Evolutionary conservation across 2,113 vertebrate genomes (phyloP).

Genomic region (Pavo muticus): DNA sequence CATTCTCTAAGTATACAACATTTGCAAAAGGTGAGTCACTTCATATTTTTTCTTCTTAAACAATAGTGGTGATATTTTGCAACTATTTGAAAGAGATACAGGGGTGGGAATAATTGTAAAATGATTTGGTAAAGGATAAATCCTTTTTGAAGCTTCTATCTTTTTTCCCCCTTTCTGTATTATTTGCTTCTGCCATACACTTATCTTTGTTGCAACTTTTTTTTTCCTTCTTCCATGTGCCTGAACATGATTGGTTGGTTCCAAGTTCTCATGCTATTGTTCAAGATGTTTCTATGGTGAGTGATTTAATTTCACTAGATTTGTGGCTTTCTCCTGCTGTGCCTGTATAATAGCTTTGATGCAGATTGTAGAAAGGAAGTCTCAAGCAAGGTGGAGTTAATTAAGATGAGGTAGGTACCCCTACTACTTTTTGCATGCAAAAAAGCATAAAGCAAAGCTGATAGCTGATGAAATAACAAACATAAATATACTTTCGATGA

Average conservation of each 20-base stretch:
- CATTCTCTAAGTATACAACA: neutral
- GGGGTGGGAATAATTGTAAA: neutral
- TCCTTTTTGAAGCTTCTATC: neutral
- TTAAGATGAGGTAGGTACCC: constrained; percentile 58
- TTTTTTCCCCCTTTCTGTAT: neutral
- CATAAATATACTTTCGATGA: constrained; percentile 58
- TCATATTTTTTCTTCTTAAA: neutral
- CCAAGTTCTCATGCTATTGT: constrained; percentile 64
- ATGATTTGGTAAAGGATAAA: neutral
- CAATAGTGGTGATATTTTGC: neutral
- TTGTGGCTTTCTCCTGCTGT: constrained; percentile 74
- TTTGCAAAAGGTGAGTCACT: neutral
- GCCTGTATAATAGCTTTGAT: constrained; percentile 64
- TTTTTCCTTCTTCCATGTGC: constrained; percentile 22
- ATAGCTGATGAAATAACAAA: constrained; percentile 34
- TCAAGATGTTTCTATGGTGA: constrained; percentile 75
- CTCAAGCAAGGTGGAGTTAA: constrained; percentile 74
- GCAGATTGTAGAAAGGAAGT: constrained; percentile 65
- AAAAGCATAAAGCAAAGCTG: neutral
- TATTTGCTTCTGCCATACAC: neutral
- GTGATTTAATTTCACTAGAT: constrained; percentile 74
- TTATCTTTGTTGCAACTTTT: constrained; percentile 51
- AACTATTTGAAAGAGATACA: neutral
- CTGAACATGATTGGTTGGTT: constrained; percentile 42
- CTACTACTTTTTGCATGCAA: neutral